Evolutionary conservation across 2,888 invertebrate species (phyloP).

Genomic region (Xestia sexstrigata): DNA sequence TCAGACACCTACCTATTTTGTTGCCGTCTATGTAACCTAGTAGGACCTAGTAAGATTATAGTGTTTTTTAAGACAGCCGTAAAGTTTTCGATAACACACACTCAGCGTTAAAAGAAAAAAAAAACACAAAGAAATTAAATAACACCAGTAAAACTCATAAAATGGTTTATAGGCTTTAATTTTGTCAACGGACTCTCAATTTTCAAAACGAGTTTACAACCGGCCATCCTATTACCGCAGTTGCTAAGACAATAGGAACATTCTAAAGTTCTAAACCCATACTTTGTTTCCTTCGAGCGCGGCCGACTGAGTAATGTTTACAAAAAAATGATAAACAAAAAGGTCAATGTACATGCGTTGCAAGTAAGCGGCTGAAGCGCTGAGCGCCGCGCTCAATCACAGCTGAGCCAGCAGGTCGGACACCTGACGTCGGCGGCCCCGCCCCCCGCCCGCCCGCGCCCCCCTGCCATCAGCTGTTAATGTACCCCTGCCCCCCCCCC

Average conservation of each 20-base stretch:
- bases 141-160: constrained; percentile 6
- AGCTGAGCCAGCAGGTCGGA: constrained; percentile 80
- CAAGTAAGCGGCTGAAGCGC: constrained; percentile 84
- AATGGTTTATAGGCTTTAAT: constrained; percentile 1
- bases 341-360: constrained; percentile 84
- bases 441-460: constrained; percentile 67
- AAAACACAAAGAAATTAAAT: background rate
- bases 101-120: background rate
- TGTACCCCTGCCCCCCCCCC: constrained; percentile 79
- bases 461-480: constrained; percentile 89
- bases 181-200: constrained; percentile 32
- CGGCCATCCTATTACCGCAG: constrained; percentile 22
- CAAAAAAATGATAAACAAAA: constrained; percentile 86
- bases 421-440: constrained; percentile 86
- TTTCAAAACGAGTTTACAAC: constrained; percentile 42
- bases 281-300: constrained; percentile 42
- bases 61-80: background rate
- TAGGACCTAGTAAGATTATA: background rate
- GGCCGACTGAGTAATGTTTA: constrained; percentile 73
- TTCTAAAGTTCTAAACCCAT: constrained; percentile 51
- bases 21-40: no score
- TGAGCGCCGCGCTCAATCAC: constrained; percentile 79
- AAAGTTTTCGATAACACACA: background rate
- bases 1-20: background rate
- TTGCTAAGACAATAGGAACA: constrained; percentile 53